phyloP scores from a whole-genome alignment of 2,888 invertebrate species.

The Caenorhabditis sp. region DNA sequence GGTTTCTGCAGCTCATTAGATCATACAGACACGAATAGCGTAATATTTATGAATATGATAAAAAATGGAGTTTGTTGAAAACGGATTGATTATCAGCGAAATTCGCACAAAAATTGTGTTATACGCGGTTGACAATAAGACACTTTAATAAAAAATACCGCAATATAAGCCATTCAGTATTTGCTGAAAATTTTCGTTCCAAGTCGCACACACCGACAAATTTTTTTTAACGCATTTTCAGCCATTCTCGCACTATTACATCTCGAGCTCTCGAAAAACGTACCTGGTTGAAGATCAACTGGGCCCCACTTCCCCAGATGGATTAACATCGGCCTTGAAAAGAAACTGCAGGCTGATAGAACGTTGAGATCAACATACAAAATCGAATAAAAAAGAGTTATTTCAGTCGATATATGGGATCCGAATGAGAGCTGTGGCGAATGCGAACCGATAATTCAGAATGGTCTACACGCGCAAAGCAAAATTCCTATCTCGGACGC shows the following conservation, averaged over 20 bases:
- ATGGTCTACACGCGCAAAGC: conserved; percentile 82
- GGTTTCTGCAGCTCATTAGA: too few relatives aligned
- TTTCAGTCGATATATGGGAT: conserved; percentile 83
- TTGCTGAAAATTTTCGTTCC: too few relatives aligned
- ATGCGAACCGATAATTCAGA: conserved; percentile 81
- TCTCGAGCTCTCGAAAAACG: conserved; percentile 65
- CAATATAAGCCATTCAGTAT: too few relatives aligned
- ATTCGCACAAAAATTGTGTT: too few relatives aligned
- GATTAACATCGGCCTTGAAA: conserved; percentile 81
- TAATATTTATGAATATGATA: too few relatives aligned
- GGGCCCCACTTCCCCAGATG: conserved; percentile 82
- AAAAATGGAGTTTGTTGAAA: too few relatives aligned
- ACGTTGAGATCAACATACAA: background rate
- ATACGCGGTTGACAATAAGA: too few relatives aligned
- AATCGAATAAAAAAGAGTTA: too few relatives aligned
- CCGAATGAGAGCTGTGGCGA: conserved; percentile 77
- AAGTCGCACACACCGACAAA: background rate
- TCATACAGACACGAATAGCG: too few relatives aligned
- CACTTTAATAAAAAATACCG: too few relatives aligned
- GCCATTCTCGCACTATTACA: conserved; percentile 79
- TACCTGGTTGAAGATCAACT: conserved; percentile 82
- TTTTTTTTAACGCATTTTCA: conserved; percentile 8
- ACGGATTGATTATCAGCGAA: too few relatives aligned
- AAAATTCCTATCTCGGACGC: conserved; percentile 78
- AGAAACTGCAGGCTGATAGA: conserved; percentile 82